Evolutionary conservation across 2,888 invertebrate species (phyloP), one percentile per base, ranked within the genome.

Genomic region (Scaptomyza flava): DNA sequence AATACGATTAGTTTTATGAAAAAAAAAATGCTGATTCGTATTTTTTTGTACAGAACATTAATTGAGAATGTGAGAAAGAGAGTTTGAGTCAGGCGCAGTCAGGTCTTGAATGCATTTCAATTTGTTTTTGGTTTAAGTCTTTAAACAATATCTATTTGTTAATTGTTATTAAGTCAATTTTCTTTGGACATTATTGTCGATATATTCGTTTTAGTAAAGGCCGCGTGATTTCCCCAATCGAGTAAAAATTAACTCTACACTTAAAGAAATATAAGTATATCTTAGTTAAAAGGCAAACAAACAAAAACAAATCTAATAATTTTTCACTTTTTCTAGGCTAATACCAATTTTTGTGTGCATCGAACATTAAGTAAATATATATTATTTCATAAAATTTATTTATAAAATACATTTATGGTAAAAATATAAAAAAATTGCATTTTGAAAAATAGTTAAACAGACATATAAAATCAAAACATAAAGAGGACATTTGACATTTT

Each of bases 151-250:
- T 42, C 33, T 57, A 41, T 33, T 48, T 47, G n/a, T 36, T 51
- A 43, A 41, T 17, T 48, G 11, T 34, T 30, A 61, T 38, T 34
- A 56, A 58, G 52, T 58, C 34, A 31, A n/a, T 38, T 20, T 50
- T 57, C 36, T 52, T 65, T 51, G 45, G 42, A n/a, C 42, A 54
- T 30, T 11, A 36, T 77, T 61, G 7, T 27, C 17, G 2, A 8
- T 7, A 14, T 14, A n/a, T 34, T 42, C 7, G 6, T 62, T 48
- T 20, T 53, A 61, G 60, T 53, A 48, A 52, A 66, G 23, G 60
- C 66, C 73, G 72, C 58, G 53, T 76, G 67, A 74, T 67, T 74
- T 52, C 42, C 57, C 27, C 30, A 72, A 62, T 54, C 60, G 36
- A 61, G 30, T 66, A 50, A 9, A 9, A n/a, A 47, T 34, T 36